Evolutionary conservation across 2,113 vertebrate genomes (phyloP), one percentile per base, ranked within the genome.

Genomic region (Ondatra zibethicus): DNA sequence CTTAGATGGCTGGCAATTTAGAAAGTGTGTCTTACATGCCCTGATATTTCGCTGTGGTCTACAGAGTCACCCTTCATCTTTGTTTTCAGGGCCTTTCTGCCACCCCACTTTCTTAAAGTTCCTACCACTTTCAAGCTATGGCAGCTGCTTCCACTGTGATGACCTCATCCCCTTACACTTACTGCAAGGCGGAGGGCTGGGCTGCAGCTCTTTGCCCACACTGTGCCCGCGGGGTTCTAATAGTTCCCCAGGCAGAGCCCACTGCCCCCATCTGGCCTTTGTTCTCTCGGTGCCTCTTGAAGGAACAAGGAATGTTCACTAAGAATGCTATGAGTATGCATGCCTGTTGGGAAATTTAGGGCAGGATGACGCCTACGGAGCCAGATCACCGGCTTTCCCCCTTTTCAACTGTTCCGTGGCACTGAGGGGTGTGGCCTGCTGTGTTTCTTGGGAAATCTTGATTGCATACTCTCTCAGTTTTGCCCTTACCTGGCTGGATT

Each of bases 401-500:
- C 80, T 61, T 75, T 11, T 19, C 19, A 33, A 23, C 13, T 75
- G 29, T 36, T 68, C 21, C 36, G 14, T 14, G 1, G 27, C 16
- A 9, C 4, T 2, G 9, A 23, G 36, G 31, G 9, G 8, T 27
- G 7, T 47, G 77, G 19, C 10, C 8, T 85, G 55, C 27, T 88
- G n/a, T 94, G n/a, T 70, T 77, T 87, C 23, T 42, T 73, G n/a
- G 68, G 76, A 47, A 89, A 45, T 23, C 31, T 63, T 95, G 77
- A 2, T n/a, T 72, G 86, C 33, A 50, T 5, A 19, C 8, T 2
- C 0, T 47, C 16, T 80, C 93, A 11, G 36, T 52, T 91, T 91
- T 90, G 39, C 2, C 84, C 1, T 85, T 55, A 52, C 50, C 25
- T 52, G 13, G 0, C 14, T 61, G n/a, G 29, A 94, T 89, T 89